Base-by-base conservation (phyloP, 2,113 vertebrate species). In the Seriola dumerili region DNA sequence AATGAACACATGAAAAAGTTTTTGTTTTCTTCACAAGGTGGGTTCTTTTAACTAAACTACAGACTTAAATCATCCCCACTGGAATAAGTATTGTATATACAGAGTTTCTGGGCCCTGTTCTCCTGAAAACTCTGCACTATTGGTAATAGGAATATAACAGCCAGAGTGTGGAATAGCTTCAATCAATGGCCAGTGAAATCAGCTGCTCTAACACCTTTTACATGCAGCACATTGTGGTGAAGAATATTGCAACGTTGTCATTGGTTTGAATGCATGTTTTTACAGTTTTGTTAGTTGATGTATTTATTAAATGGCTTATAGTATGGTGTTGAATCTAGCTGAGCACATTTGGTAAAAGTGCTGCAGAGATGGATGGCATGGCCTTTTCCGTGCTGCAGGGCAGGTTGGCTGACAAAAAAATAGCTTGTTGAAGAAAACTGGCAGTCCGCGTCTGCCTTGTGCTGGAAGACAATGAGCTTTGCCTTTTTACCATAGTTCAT, bases 21-120 rank as follows among this genome's bases (percentile, higher is more conserved):
- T 11, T 64, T 84, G 10, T 75, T 61, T 73, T 63, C 52, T 25
- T 25, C 1, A 2, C 34, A 85, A 44, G 14, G 34, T 7, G 16
- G 36, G 7, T 11, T 40, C 14, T 54, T 36, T 36, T 62, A 63
- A 52, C 9, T 58, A 14, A 75, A 74, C 29, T 29, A 46, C 5
- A 5, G 19, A 57, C 17, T 16, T 21, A 52, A 70, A 74, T 65
- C n/a, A 52, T 17, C 25, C 8, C 19, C 50, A 13, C 14, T 25
- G 32, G 32, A 44, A 44, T 58, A n/a, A 48, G 69, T 57, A 38
- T 5, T 46, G 10, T 19, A 44, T 21, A 19, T 68, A 42, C 14
- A 52, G 8, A 61, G 57, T 61, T 54, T 65, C 4, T 13, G 19
- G 48, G 17, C 32, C 29, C 7, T 77, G 21, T 12, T 59, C 34